These are phyloP conservation scores for Turritopsis rubra DNA, from an alignment of 30 jellyfish, hydroid and myxozoan species.

Conservation along the genomic window DNA sequence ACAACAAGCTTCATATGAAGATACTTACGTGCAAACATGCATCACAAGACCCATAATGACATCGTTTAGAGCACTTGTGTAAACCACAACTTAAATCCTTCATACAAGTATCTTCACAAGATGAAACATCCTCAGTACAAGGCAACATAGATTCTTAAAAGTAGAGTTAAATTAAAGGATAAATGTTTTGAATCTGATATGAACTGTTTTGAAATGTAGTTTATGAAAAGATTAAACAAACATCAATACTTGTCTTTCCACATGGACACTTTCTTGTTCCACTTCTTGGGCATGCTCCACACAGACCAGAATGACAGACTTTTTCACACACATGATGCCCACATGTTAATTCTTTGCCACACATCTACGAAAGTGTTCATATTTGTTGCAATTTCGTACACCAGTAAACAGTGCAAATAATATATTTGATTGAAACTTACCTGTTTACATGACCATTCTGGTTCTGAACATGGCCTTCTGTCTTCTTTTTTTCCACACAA, in stretches of 20 bases:
- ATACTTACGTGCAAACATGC: constrained; percentile 65
- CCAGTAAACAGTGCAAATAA: too few relatives aligned
- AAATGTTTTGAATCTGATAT: not conserved
- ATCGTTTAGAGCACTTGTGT: constrained; percentile 65
- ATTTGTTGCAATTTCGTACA: not conserved
- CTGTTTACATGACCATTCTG: constrained; percentile 74
- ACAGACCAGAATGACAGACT: constrained; percentile 55
- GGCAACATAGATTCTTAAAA: constrained; percentile 56
- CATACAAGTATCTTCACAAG: constrained; percentile 87
- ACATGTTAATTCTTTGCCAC: constrained; percentile 67
- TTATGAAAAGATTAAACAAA: too few relatives aligned
- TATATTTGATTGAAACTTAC: constrained; percentile 5
- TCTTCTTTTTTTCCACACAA: constrained; percentile 45
- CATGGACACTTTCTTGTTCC: constrained; percentile 85
- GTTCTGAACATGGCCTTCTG: constrained; percentile 65
- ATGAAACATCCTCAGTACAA: constrained; percentile 71
- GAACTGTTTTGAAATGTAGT: too few relatives aligned
- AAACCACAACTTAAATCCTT: constrained; percentile 63
- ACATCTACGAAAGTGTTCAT: constrained; percentile 24
- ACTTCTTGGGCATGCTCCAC: constrained; percentile 90
- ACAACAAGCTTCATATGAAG: not conserved
- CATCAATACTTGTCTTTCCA: constrained; percentile 73
- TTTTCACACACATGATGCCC: constrained; percentile 80
- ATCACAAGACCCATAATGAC: constrained; percentile 93
- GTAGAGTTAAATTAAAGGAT: not conserved